These are phyloP conservation scores for Opisthograptis luteolata DNA, from an alignment of 2,888 invertebrate species.

Conservation along the genomic window DNA sequence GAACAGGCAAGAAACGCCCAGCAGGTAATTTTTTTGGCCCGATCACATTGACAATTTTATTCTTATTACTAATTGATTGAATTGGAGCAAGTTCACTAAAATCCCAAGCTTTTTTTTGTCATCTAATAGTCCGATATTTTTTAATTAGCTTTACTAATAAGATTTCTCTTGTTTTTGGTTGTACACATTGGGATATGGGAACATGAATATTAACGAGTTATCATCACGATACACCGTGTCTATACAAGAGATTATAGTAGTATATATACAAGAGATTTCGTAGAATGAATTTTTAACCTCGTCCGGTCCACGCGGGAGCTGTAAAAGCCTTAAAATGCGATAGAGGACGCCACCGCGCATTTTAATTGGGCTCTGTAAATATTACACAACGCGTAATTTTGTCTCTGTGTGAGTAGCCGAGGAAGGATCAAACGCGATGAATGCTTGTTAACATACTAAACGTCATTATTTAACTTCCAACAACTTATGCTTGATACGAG, in stretches of 20 bases:
- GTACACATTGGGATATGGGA: no score
- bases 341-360: conserved; percentile 50
- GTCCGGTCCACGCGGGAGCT: conserved; percentile 37
- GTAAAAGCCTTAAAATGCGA: conserved; percentile 49
- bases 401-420: conserved; percentile 34
- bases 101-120: no score
- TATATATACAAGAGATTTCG: conserved; percentile 42
- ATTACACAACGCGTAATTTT: conserved; percentile 47
- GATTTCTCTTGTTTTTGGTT: no score
- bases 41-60: no score
- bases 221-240: conserved; percentile 7
- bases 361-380: conserved; percentile 61
- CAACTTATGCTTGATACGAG: background rate
- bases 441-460: conserved; percentile 37
- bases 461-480: conserved; percentile 3
- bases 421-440: conserved; percentile 33
- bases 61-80: no score
- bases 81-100: no score
- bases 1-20: no score
- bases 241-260: conserved; percentile 46
- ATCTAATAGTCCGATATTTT: no score
- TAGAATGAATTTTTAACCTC: conserved; percentile 58
- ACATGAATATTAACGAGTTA: no score
- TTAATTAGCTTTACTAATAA: no score
- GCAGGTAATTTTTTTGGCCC: no score